Evolutionary conservation across 2,113 vertebrate species (phyloP).

Genomic region (Solenodon paradoxus): DNA sequence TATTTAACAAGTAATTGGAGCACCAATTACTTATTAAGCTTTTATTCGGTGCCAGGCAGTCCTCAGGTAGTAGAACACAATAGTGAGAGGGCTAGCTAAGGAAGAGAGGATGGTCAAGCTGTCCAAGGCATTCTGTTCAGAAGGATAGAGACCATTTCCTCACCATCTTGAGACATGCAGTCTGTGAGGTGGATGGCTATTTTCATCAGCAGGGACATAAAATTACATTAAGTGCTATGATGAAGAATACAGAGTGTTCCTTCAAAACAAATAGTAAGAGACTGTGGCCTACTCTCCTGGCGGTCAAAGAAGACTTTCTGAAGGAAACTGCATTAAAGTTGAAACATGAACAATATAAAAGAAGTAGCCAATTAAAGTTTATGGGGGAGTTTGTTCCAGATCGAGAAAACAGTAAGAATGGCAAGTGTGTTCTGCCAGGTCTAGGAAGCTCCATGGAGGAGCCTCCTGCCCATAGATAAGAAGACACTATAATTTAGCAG

Average conservation of each 20-base stretch:
- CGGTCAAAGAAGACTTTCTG: not conserved
- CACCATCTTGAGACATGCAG: not conserved
- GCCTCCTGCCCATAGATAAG: not conserved
- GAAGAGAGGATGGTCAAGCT: not conserved
- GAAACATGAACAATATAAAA: not conserved
- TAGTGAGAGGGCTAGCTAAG: not conserved
- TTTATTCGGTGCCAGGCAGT: not conserved
- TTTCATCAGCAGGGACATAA: not conserved
- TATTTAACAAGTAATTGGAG: not conserved
- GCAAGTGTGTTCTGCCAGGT: not conserved
- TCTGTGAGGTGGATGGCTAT: not conserved
- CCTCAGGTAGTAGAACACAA: not conserved
- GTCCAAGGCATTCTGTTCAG: not conserved
- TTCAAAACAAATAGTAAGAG: not conserved
- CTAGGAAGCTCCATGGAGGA: not conserved
- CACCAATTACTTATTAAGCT: not conserved
- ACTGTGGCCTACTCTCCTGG: not conserved
- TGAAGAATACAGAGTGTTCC: not conserved
- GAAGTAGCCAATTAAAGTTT: not conserved
- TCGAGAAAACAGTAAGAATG: not conserved
- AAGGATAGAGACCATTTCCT: not conserved
- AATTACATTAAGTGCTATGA: not conserved
- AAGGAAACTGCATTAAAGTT: not conserved
- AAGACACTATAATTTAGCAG: not conserved
- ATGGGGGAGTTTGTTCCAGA: not conserved